Evolutionary conservation across 2,797 vertebrate genomes (phyloP), one percentile per base, ranked within the genome.

Genomic region (Nyctalus aviator): DNA sequence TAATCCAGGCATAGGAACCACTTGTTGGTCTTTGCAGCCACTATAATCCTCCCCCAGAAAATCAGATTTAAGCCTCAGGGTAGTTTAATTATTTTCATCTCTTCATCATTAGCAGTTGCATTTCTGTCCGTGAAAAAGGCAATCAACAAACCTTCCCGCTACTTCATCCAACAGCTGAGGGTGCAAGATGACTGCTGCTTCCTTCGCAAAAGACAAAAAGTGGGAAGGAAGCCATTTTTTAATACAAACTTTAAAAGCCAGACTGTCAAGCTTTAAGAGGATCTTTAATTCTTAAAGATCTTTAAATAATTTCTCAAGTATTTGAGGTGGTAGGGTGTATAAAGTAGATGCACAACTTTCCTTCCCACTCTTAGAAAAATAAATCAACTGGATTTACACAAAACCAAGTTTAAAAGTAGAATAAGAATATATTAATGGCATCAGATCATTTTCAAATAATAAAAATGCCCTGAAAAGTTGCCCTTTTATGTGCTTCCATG

Each of bases 261-360:
- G 41, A 88, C 11, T 86, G 50, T 64, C 14, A 25, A 66, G 14
- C n/a, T 64, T 35, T 71, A 90, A 81, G 64, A 68, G 18, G 57
- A 44, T 46, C 32, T 81, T 85, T 82, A 84, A 66, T 8, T 23
- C 20, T 93, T 90, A 72, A 76, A 82, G 62, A 55, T 41, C 46
- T 30, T 82, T 92, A 88, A 69, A 66, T 88, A 79, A 37, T 69
- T 90, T 79, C 64, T 93, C 71, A 84, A 72, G 55, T 75, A 75
- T 9, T 23, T 46, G 53, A 82, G 27, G 12, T 46, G 41, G 30
- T n/a, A 81, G 9, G 44, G 32, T 55, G 68, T 5, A 35, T 30
- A 66, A 76, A 50, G 27, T 53, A 96, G 35, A 95, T 30, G 32
- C 85, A 8, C 32, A 69, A 79, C 66, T 78, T 88, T 71, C 27